These are phyloP conservation scores for Sesamia inferens DNA, from an alignment of 2,888 invertebrate genomes.

Conservation along the genomic window DNA sequence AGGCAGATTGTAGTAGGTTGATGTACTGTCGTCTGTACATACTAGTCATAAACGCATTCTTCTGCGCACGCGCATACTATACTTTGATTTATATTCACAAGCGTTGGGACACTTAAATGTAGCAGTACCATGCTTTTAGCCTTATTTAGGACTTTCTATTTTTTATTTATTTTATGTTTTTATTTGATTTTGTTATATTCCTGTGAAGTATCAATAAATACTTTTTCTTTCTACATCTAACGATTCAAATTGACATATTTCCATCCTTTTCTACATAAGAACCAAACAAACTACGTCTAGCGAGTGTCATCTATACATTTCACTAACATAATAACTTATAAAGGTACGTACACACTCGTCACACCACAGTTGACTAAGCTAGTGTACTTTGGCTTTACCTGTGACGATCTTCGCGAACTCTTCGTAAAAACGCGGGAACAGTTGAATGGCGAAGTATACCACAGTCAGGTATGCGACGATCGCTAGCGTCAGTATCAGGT, in stretches of 20 bases:
- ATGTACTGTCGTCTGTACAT: background rate
- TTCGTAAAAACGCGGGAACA: conserved; percentile 92
- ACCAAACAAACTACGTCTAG: conserved; percentile 18
- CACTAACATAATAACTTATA: conserved; percentile 9
- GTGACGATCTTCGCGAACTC: conserved; percentile 90
- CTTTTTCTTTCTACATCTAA: background rate
- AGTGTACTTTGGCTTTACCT: conserved; percentile 83
- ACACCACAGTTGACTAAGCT: conserved; percentile 62
- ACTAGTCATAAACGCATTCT: background rate
- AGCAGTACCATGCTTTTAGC: background rate
- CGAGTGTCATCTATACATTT: conserved; percentile 34
- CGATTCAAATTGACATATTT: conserved; percentile 13
- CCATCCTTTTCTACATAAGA: background rate
- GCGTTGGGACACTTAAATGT: too few relatives aligned
- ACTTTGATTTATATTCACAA: too few relatives aligned
- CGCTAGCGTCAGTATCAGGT: conserved; percentile 96
- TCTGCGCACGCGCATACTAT: background rate
- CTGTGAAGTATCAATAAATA: background rate
- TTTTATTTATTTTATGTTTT: background rate
- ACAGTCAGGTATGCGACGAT: conserved; percentile 96
- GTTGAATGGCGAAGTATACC: conserved; percentile 95
- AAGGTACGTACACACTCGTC: conserved; percentile 35
- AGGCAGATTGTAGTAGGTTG: too few relatives aligned
- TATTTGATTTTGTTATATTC: background rate
- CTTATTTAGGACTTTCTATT: background rate